These are phyloP conservation scores for Acanthosepion pharaonis DNA, from an alignment of 2,888 invertebrate species.

Conservation along the genomic window DNA sequence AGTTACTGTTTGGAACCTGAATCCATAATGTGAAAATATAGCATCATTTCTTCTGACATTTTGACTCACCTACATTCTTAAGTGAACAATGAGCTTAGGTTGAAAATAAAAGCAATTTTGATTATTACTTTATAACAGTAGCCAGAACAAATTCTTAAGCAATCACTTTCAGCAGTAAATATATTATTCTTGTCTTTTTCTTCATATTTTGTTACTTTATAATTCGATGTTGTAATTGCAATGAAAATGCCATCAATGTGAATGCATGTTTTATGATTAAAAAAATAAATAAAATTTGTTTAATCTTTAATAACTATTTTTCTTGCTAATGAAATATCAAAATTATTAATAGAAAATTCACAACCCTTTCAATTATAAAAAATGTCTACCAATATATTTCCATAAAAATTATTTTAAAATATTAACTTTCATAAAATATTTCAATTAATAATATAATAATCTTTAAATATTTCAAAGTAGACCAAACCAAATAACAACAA, in stretches of 20 bases:
- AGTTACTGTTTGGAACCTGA: background rate
- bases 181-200: background rate
- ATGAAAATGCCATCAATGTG: background rate
- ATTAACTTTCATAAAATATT: no score
- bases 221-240: background rate
- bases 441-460: no score
- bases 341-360: no score
- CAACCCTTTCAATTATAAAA: no score
- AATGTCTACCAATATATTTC: no score
- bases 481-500: no score
- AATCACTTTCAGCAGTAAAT: background rate
- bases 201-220: background rate
- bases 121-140: constrained; percentile 4
- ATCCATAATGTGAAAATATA: background rate
- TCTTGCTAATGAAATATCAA: no score
- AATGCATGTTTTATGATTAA: background rate
- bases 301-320: no score
- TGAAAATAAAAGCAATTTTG: constrained; percentile 22
- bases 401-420: no score
- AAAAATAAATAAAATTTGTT: background rate
- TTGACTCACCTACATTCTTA: background rate
- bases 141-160: background rate
- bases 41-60: background rate
- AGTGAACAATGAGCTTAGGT: constrained; percentile 33
- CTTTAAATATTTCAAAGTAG: no score